These are phyloP conservation scores for Thera obeliscata DNA, from an alignment of 2,888 invertebrate genomes.

Conservation along the genomic window DNA sequence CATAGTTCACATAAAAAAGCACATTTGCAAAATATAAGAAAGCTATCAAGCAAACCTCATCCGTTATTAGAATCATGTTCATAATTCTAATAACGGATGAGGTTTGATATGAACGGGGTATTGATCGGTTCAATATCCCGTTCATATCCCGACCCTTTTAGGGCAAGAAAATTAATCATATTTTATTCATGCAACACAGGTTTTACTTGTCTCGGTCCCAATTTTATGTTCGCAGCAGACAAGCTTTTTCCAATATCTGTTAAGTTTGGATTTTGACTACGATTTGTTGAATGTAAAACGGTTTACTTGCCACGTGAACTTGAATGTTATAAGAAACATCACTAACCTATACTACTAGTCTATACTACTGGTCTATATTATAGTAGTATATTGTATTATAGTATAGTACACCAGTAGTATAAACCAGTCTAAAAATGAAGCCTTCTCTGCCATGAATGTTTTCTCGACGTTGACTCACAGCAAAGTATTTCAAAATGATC, in stretches of 20 bases:
- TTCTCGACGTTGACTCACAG: too few species aligned
- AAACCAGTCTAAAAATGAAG: too few species aligned
- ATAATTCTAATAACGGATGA: too few species aligned
- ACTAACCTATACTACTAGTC: too few species aligned
- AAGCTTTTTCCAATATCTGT: constrained; percentile 2
- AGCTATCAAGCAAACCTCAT: neutral
- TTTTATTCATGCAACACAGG: constrained; percentile 39
- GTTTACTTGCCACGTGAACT: too few species aligned
- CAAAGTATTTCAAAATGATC: too few species aligned
- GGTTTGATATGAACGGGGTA: too few species aligned
- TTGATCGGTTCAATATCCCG: constrained; percentile 25
- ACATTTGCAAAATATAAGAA: neutral
- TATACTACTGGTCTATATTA: too few species aligned
- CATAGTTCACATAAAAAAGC: neutral
- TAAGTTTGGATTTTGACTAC: neutral
- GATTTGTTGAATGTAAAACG: neutral
- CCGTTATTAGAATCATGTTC: constrained; percentile 10
- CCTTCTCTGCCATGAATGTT: too few species aligned
- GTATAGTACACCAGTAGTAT: too few species aligned
- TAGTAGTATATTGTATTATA: too few species aligned
- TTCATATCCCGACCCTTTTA: constrained; percentile 25
- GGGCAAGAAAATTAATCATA: constrained; percentile 37
- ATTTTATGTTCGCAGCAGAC: constrained; percentile 21
- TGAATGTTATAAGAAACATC: too few species aligned
- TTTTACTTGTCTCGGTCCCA: constrained; percentile 31